A percentile compares a stretch with the other conserved stretches of the same genome.
These are phyloP conservation scores for Oligia fasciuncula DNA, from an alignment of 2,888 invertebrate genomes.

Conservation along the genomic window DNA sequence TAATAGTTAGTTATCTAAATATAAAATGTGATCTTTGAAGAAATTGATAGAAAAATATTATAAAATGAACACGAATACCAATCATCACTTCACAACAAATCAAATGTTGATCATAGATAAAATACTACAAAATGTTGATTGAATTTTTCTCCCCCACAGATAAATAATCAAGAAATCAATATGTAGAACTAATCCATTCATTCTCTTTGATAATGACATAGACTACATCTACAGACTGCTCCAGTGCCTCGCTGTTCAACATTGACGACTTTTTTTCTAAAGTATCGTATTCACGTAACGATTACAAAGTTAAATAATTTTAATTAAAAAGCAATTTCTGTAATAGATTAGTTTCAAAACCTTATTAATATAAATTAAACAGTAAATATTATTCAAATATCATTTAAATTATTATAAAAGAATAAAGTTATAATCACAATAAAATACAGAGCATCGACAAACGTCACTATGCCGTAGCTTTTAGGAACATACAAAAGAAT, in stretches of 20 bases:
- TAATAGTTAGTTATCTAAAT: not conserved
- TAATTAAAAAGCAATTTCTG: not conserved
- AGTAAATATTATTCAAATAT: not conserved
- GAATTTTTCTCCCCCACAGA: slow-evolving; percentile 34
- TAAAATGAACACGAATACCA: slow-evolving; percentile 32
- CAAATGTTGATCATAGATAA: not conserved
- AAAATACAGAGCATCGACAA: slow-evolving; percentile 68
- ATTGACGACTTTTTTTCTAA: not conserved
- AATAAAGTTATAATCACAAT: slow-evolving; percentile 36
- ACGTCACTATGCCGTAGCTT: slow-evolving; percentile 79
- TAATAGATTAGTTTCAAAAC: not conserved
- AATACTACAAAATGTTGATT: not conserved
- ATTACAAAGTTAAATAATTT: not conserved
- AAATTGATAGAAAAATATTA: slow-evolving; percentile 21
- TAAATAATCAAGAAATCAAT: slow-evolving; percentile 33
- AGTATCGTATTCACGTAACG: not conserved
- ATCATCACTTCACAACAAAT: slow-evolving; percentile 50
- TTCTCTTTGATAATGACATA: slow-evolving; percentile 29
- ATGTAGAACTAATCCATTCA: slow-evolving; percentile 16
- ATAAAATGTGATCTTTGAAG: slow-evolving; percentile 40
- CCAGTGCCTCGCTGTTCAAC: not conserved
- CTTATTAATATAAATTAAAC: not conserved
- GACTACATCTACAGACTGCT: not conserved
- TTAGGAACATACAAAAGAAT: slow-evolving; percentile 90
- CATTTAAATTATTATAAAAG: not conserved